A percentile compares a stretch with the other conserved stretches of the same genome.
phyloP scores from a whole-genome alignment of 1,140 invertebrate species.

The Samia ricini region DNA sequence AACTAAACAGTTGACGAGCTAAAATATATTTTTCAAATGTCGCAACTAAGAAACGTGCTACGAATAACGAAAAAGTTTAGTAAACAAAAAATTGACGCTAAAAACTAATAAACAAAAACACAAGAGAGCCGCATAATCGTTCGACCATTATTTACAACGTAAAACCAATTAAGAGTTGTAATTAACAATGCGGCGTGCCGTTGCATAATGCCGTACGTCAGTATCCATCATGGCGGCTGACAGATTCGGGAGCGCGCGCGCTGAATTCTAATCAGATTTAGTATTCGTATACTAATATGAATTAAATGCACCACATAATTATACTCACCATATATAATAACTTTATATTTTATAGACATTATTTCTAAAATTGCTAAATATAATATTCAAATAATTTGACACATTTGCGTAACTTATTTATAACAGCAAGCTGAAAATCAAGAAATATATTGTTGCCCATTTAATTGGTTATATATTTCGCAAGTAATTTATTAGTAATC shows the following conservation, averaged over 20 bases:
- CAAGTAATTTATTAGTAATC: no score
- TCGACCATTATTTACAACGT: slow-evolving; percentile 36
- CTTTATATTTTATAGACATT: no score
- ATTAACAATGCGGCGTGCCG: slow-evolving; percentile 52
- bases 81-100: background rate
- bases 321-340: no score
- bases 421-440: no score
- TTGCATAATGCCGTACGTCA: slow-evolving; percentile 50
- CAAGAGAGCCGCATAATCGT: background rate
- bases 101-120: background rate
- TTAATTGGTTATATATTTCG: no score
- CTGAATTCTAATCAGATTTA: slow-evolving; percentile 45
- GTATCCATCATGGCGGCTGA: slow-evolving; percentile 40
- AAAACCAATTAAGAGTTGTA: slow-evolving; percentile 51
- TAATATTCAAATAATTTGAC: no score
- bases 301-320: background rate
- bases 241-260: slow-evolving; percentile 39
- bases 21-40: background rate
- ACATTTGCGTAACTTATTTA: no score
- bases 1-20: no score
- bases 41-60: background rate
- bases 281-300: slow-evolving; percentile 21
- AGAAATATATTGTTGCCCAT: no score
- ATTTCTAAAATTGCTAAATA: no score
- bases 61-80: background rate